phyloP scores from a whole-genome alignment of 1,140 invertebrate species.

The Monomorium pharaonis region DNA sequence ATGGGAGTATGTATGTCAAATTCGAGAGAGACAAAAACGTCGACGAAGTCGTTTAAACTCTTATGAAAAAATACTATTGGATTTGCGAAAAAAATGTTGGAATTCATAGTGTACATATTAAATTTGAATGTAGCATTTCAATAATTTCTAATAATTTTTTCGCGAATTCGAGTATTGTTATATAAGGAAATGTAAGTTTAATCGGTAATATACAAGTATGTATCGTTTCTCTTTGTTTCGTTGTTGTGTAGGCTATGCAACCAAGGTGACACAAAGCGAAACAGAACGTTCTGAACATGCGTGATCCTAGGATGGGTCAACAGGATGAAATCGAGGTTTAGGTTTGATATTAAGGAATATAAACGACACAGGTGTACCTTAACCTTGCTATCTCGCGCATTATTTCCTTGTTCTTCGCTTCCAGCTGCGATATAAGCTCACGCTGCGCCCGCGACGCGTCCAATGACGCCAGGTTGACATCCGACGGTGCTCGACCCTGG shows the following conservation, averaged over 20 bases:
- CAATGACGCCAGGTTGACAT: constrained; percentile 89
- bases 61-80: too few species aligned
- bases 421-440: constrained; percentile 97
- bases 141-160: too few species aligned
- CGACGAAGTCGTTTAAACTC: not conserved
- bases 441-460: constrained; percentile 95
- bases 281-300: constrained; percentile 81
- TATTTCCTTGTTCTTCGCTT: constrained; percentile 98
- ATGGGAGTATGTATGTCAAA: constrained; percentile 15
- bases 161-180: too few species aligned
- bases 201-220: not conserved
- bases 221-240: constrained; percentile 58
- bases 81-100: too few species aligned
- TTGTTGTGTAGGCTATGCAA: constrained; percentile 76
- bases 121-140: too few species aligned
- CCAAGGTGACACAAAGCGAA: constrained; percentile 79
- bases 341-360: constrained; percentile 83
- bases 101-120: too few species aligned
- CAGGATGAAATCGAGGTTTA: constrained; percentile 82
- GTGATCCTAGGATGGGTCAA: constrained; percentile 83
- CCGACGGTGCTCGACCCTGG: constrained; percentile 91
- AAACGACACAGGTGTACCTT: constrained; percentile 88
- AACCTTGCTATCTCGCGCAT: constrained; percentile 98
- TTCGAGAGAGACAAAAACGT: not conserved
- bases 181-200: not conserved